Percentiles rank a stretch among this genome's conserved stretches.
Conservation (phyloP, 2,113 vertebrate species). For the Halichoerus grypus region DNA sequence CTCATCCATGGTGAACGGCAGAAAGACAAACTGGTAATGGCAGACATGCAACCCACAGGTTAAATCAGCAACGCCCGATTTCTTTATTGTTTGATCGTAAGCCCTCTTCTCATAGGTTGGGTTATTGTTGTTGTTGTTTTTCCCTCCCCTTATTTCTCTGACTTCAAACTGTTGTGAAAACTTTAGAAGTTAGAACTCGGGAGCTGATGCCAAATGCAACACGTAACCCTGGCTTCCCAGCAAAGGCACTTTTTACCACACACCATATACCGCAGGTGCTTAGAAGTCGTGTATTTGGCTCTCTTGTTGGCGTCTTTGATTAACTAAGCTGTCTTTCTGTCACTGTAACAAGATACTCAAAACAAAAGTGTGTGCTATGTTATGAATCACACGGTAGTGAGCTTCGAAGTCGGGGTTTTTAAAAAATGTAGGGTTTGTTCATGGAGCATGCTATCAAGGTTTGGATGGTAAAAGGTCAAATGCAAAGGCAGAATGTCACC, state of each 20-base stretch:
- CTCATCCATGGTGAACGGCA: conserved; percentile 98
- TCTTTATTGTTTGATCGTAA: conserved; percentile 39
- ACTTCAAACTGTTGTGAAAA: not conserved
- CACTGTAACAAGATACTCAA: not conserved
- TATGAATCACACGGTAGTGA: conserved; percentile 69
- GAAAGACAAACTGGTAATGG: conserved; percentile 97
- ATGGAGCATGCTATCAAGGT: conserved; percentile 67
- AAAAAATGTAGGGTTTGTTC: conserved; percentile 80
- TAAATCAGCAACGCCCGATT: not conserved
- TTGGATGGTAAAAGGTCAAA: conserved; percentile 70
- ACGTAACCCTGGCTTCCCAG: not conserved
- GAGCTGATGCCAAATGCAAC: conserved; percentile 26
- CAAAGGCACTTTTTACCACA: not conserved
- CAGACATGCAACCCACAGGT: not conserved
- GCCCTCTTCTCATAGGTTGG: conserved; percentile 65
- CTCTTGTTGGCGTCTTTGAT: conserved; percentile 31
- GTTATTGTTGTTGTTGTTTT: not conserved
- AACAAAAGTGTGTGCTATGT: not conserved
- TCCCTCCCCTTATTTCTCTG: not conserved
- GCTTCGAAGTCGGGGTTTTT: conserved; percentile 78
- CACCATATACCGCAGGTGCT: not conserved
- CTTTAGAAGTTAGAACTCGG: not conserved
- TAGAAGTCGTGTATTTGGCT: not conserved
- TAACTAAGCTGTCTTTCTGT: conserved; percentile 27
- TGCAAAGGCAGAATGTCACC: conserved; percentile 74